These are phyloP conservation scores for Arvicanthis niloticus DNA, from an alignment of 2,113 vertebrate genomes.

Conservation along the genomic window DNA sequence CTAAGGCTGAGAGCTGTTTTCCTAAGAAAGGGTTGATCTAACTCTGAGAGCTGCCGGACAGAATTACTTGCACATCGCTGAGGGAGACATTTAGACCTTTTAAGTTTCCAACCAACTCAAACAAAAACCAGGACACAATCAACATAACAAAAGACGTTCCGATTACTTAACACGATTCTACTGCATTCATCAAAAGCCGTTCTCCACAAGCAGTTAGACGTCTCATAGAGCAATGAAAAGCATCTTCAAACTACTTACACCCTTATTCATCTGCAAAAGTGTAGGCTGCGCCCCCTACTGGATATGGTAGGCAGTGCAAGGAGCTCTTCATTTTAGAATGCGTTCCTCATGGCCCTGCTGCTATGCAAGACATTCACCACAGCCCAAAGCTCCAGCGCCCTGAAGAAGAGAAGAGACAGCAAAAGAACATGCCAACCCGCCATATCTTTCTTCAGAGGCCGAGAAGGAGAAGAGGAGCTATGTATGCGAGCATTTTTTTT, in stretches of 20 bases:
- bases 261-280: not conserved
- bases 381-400: not conserved
- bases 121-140: constrained; percentile 67
- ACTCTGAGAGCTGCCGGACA: constrained; percentile 2
- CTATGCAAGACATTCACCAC: not conserved
- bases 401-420: not conserved
- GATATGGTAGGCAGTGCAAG: constrained; percentile 18
- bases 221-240: constrained; percentile 66
- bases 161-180: constrained; percentile 67
- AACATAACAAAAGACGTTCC: constrained; percentile 71
- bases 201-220: constrained; percentile 40
- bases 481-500: not conserved
- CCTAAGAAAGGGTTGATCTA: constrained; percentile 10
- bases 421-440: not conserved
- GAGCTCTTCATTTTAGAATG: not conserved
- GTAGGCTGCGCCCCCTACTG: constrained; percentile 29
- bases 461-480: fast-evolving
- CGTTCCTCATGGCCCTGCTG: not conserved
- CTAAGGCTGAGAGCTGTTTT: constrained; percentile 18
- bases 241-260: not conserved
- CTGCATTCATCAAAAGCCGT: constrained; percentile 56
- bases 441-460: not conserved
- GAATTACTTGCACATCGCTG: not conserved
- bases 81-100: constrained; percentile 61
- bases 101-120: constrained; percentile 61